Evolutionary conservation across 1,140 invertebrate genomes (phyloP).

Genomic region (Leptinotarsa texana): DNA sequence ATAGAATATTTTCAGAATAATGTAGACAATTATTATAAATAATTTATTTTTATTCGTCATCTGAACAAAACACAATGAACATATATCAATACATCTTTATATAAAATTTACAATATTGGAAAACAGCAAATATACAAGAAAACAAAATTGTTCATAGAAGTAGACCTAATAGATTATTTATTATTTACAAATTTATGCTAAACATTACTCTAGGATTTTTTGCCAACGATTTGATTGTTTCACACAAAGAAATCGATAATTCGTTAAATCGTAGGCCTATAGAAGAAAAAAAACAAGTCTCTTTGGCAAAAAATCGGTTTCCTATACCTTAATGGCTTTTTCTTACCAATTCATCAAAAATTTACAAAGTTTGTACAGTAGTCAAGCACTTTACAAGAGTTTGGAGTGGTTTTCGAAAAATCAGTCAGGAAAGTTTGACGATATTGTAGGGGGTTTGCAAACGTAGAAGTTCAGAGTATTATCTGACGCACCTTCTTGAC

Average conservation of each 20-base stretch:
- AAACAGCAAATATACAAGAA: conserved; percentile 14
- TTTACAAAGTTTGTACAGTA: conserved; percentile 3
- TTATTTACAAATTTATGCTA: conserved; percentile 20
- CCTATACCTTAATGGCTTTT: background rate
- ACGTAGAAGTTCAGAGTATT: too few relatives aligned
- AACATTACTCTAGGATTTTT: background rate
- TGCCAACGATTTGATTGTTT: background rate
- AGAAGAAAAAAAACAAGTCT: background rate
- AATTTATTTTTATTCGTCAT: conserved; percentile 16
- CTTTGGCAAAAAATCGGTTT: background rate
- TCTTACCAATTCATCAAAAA: background rate
- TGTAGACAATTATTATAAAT: conserved; percentile 7
- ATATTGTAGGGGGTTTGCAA: too few relatives aligned
- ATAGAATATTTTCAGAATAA: background rate
- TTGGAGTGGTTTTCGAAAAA: background rate
- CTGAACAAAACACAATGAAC: conserved; percentile 19
- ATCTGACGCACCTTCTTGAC: too few relatives aligned
- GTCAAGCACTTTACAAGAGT: background rate
- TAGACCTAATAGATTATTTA: conserved; percentile 9
- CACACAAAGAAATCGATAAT: background rate
- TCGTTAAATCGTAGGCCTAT: background rate
- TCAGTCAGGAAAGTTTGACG: too few relatives aligned
- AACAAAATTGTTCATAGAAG: background rate
- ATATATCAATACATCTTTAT: conserved; percentile 12
- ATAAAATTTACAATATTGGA: conserved; percentile 23